Conservation (phyloP, 2,113 vertebrate species). For the Caretta caretta region DNA sequence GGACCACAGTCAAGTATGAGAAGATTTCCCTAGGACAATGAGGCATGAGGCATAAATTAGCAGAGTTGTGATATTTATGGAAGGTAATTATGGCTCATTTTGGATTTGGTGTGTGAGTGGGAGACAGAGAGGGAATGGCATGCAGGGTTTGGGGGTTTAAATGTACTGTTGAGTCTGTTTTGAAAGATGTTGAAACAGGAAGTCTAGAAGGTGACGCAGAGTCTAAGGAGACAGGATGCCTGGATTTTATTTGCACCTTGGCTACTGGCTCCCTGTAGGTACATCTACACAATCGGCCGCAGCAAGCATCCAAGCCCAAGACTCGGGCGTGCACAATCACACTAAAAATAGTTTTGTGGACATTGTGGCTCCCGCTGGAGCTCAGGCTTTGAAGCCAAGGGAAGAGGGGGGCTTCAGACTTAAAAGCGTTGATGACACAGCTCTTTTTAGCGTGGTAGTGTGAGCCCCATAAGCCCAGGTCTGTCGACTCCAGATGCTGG, state of each 20-base stretch:
- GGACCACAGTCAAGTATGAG: conserved; percentile 8
- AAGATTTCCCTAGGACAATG: background rate
- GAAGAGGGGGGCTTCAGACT: background rate
- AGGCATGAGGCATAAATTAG: conserved; percentile 47
- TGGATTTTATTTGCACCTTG: background rate
- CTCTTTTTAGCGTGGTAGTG: no score
- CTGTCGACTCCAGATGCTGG: no score
- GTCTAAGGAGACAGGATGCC: background rate
- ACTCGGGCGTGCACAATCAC: background rate
- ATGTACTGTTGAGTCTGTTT: background rate
- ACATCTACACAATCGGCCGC: fast-evolving
- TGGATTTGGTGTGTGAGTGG: fast-evolving
- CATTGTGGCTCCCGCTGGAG: background rate
- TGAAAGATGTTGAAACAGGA: background rate
- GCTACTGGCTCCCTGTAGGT: background rate
- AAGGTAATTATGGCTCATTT: background rate
- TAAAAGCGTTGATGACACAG: no score
- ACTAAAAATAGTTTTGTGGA: background rate
- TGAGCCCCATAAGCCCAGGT: no score
- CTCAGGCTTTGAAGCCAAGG: background rate
- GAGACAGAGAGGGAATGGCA: background rate
- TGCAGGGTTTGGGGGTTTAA: background rate
- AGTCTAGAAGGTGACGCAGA: background rate
- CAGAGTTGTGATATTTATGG: background rate
- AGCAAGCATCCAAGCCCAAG: background rate